Percentiles rank a stretch among this genome's conserved stretches.
Conservation (phyloP, 2,113 vertebrate species). For the Tinamus guttatus region DNA sequence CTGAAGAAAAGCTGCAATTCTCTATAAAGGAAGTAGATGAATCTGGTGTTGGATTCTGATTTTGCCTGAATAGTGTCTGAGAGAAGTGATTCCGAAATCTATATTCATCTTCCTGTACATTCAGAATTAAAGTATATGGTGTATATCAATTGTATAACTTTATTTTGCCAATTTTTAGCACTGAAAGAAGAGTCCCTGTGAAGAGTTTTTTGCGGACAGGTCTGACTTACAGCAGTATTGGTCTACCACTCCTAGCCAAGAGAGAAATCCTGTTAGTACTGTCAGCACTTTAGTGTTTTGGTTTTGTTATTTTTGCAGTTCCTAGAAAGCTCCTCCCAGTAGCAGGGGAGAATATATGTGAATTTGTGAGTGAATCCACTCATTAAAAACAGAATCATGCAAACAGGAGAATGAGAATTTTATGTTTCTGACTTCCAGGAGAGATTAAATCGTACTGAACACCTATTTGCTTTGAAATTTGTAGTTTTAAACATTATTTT, state of each 20-base stretch:
- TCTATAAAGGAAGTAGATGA: background rate
- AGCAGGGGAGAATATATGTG: background rate
- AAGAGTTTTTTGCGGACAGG: background rate
- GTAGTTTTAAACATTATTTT: background rate
- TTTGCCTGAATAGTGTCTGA: background rate
- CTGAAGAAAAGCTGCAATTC: background rate
- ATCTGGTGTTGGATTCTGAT: background rate
- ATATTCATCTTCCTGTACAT: background rate
- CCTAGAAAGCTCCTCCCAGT: background rate
- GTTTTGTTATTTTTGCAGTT: background rate
- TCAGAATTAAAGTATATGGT: background rate
- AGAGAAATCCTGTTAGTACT: background rate
- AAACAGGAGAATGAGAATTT: background rate
- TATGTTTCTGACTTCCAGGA: background rate
- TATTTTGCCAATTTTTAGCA: background rate
- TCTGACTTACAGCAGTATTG: background rate
- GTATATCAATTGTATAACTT: background rate
- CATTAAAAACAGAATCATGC: background rate
- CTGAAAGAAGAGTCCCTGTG: background rate
- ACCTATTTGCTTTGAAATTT: background rate
- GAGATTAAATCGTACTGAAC: background rate
- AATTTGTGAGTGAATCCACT: background rate
- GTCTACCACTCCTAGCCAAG: background rate
- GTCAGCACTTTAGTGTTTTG: background rate
- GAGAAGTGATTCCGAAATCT: background rate